Base-by-base conservation (phyloP, 2,113 vertebrate species). In the Lagopus leucura region DNA sequence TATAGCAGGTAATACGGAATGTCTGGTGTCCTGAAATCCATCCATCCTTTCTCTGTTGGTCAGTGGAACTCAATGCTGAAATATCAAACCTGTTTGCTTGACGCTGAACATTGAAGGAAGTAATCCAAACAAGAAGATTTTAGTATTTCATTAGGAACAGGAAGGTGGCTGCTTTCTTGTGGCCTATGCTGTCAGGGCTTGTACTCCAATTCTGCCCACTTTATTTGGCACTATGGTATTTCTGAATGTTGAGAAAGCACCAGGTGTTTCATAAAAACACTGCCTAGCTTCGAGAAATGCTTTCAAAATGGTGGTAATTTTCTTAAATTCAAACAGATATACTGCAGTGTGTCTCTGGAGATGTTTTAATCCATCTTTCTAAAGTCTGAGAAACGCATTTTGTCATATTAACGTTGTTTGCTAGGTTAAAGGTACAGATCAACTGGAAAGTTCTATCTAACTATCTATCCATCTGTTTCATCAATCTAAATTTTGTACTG, bases 301-400 rank as follows among this genome's bases (percentile, higher is more conserved):
- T 78, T 67, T 77, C 13, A 55, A 71, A 64, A 57, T 74, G 13
- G 10, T 58, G 58, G 48, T 64, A 60, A 14, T 50, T 60, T 54
- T 55, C 55, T 47, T 82, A 67, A 89, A 86, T 63, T 73, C 50
- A 86, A 92, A 54, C 13, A 77, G 80, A 67, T 74, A 54, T 67
- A 57, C 42, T 30, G 21, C 13, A 50, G 4, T 32, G 50, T 20
- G 15, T 64, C 55, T 92, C 64, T 43, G 24, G 57, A 75, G 20
- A 2, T 78, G 25, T 57, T 74, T 38, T 82, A 63, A 48, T 52
- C 48, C 18, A 72, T 42, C 17, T 8, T 8, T 61, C 32, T 63
- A 19, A 52, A 45, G 73, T 79, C 18, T 42, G 34, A 66, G 61
- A 81, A 55, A 16, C 10, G 36, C 6, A 2, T 86, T 92, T 80